Evolutionary conservation across 2,113 vertebrate species (phyloP).

Genomic region (Craseonycteris thonglongyai): DNA sequence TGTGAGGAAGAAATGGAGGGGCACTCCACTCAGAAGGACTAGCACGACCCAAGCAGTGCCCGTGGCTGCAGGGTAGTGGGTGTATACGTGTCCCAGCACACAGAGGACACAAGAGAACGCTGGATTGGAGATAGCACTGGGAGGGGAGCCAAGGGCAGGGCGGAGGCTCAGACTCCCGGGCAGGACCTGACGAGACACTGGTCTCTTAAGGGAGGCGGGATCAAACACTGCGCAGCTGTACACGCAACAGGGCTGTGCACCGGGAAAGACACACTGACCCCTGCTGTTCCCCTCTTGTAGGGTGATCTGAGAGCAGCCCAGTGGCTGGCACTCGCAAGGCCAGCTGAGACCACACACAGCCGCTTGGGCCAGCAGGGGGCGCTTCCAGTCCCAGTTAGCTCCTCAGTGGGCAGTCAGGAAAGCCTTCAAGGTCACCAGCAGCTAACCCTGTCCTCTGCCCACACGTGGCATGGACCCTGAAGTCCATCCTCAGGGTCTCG

Average conservation of each 20-base stretch:
- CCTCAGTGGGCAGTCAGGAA: not conserved
- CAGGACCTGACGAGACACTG: not conserved
- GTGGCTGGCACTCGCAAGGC: not conserved
- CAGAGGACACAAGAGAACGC: not conserved
- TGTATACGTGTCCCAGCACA: fast-evolving
- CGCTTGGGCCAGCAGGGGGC: no score
- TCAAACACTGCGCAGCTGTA: no score
- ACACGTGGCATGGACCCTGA: no score
- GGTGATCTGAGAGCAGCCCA: not conserved
- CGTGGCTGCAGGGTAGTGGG: not conserved
- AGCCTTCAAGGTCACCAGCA: not conserved
- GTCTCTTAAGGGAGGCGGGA: not conserved
- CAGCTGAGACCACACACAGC: not conserved
- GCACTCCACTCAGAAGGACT: not conserved
- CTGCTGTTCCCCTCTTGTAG: not conserved
- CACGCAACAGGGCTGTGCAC: not conserved
- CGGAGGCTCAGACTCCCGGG: not conserved
- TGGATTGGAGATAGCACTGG: not conserved
- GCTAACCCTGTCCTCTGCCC: not conserved
- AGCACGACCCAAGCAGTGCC: no score
- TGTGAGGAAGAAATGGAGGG: not conserved
- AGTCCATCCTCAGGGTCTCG: not conserved
- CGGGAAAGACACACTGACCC: not conserved
- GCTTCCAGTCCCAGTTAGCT: not conserved
- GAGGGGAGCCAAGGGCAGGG: not conserved